Base-by-base conservation (phyloP, 64 coral and sea anemone genomes). In the Orbicella faveolata region DNA sequence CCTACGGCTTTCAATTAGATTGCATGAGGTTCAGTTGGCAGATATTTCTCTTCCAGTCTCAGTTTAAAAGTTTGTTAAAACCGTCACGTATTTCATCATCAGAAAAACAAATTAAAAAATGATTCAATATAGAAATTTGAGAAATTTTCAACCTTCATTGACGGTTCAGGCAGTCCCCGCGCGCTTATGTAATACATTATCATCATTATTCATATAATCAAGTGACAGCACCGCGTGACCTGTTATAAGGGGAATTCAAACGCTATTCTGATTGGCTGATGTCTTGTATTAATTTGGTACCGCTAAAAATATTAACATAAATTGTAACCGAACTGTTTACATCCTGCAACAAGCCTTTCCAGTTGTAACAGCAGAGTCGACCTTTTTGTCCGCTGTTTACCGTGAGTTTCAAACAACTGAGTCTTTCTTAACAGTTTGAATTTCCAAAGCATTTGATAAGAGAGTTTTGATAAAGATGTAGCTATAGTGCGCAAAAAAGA, bases 181-280 rank as follows among this genome's bases (percentile, higher is more conserved):
- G 10, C 9, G n/a, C 10, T 70, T 23, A 11, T 26, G 3, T n/a
- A 26, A 26, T n/a, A 70, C 0, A 70, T 70, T n/a, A 70, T 10
- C 25, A 26, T 26, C 4, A 70, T 33, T 70, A 70, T 70, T 70
- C 21, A 11, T 70, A 7, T 11, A 25, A 23, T 14, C 0, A 70
- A n/a, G 23, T 8, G 0, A 70, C 64, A 67, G 33, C 64, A n/a
- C 82, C 21, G 82, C 63, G 82, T 85, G 82, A 85, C 82, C 82
- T 85, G 82, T 39, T 85, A 4, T 21, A 51, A 12, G 30, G 14
- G 63, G 52, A n/a, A 72, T 11, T 19, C 62, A 84, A 70, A 84
- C 70, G 3, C 20, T 21, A 51, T 13, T 72, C 65, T 85, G 17
- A 85, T 85, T 85, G 82, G 82, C 51, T 52, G 17, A 8, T 44